A percentile compares a stretch with the other conserved stretches of the same genome.
phyloP scores from a whole-genome alignment of 1,140 invertebrate species.

The Arion vulgaris region DNA sequence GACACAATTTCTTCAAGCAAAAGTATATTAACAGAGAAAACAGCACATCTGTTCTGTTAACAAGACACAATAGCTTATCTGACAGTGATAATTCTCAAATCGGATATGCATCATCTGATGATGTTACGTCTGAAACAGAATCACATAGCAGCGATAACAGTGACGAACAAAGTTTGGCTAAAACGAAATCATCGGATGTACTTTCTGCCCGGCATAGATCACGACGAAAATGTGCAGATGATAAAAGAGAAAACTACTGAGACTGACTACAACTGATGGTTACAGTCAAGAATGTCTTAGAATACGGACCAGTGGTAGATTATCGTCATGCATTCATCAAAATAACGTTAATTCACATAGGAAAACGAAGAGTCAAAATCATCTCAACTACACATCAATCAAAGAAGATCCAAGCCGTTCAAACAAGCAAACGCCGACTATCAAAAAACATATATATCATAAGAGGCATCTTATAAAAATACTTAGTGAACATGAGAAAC shows the following conservation, averaged over 20 bases:
- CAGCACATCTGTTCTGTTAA: neutral
- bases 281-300: too few relatives aligned
- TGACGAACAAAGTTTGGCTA: neutral
- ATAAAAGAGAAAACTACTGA: neutral
- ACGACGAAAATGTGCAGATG: too few relatives aligned
- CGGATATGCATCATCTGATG: conserved; percentile 21
- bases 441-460: too few relatives aligned
- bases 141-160: neutral
- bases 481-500: too few relatives aligned
- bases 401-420: neutral
- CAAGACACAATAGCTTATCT: conserved; percentile 10
- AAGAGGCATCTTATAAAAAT: too few relatives aligned
- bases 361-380: neutral
- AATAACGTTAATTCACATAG: neutral
- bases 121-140: conserved; percentile 17
- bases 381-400: neutral
- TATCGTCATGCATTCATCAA: too few relatives aligned
- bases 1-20: neutral
- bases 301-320: too few relatives aligned
- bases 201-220: too few relatives aligned
- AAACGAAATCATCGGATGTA: too few relatives aligned
- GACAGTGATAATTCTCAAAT: neutral
- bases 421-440: too few relatives aligned
- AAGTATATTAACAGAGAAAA: neutral
- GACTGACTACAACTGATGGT: neutral